These are phyloP conservation scores for Cynocephalus volans DNA, from an alignment of 2,113 vertebrate genomes.

Conservation along the genomic window DNA sequence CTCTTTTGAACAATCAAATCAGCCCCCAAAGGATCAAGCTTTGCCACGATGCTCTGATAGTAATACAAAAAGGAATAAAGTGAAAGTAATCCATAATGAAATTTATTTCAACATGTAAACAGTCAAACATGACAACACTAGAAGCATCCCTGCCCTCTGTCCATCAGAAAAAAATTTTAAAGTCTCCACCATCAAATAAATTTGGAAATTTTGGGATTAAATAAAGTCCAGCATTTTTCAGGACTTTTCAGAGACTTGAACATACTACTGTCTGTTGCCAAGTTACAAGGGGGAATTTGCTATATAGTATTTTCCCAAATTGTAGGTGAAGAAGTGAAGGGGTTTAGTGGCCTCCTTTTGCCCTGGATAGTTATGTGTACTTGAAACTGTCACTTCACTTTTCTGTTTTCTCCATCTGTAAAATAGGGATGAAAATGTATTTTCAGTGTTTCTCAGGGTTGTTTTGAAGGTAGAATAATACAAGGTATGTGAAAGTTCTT, in stretches of 20 bases:
- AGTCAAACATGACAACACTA: background rate
- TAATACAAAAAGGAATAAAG: background rate
- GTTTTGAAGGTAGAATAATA: background rate
- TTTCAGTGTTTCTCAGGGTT: background rate
- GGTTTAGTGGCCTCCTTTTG: background rate
- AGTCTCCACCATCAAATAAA: background rate
- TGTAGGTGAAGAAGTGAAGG: background rate
- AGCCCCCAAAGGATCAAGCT: background rate
- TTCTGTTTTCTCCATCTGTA: slow-evolving; percentile 1
- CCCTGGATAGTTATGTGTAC: background rate
- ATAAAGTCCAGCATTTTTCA: background rate
- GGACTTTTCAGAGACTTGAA: background rate
- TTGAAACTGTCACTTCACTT: background rate
- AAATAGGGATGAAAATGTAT: background rate
- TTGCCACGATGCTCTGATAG: background rate
- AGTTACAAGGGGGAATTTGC: background rate
- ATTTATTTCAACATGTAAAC: background rate
- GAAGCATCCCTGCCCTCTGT: background rate
- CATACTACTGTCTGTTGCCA: background rate
- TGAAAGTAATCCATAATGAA: background rate
- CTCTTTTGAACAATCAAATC: background rate
- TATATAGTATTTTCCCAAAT: background rate
- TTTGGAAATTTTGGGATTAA: background rate
- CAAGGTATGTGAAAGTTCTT: background rate
- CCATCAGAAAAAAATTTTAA: background rate